phyloP scores from a whole-genome alignment of 2,113 vertebrate species.

The Oncorhynchus tshawytscha region DNA sequence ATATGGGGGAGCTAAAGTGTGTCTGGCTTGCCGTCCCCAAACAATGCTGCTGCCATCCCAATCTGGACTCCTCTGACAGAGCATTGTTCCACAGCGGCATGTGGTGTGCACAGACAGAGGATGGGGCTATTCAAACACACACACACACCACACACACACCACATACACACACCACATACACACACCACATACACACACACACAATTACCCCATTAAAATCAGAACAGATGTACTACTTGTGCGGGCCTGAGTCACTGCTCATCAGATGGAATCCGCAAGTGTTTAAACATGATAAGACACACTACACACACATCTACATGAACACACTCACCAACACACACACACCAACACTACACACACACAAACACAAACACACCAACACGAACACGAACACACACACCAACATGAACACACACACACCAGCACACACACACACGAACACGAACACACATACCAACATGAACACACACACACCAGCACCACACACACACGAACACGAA shows the following conservation, averaged over 20 bases:
- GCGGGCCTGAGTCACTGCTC: slow-evolving; percentile 40
- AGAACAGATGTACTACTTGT: slow-evolving; percentile 46
- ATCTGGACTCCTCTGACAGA: slow-evolving; percentile 85
- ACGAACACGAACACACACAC: too few relatives aligned
- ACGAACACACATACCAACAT: slow-evolving; percentile 7
- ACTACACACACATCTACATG: neutral
- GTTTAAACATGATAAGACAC: neutral
- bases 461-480: slow-evolving; percentile 55
- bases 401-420: neutral
- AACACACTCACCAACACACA: neutral
- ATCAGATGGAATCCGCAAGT: slow-evolving; percentile 23
- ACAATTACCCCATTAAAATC: neutral
- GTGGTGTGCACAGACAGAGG: slow-evolving; percentile 80
- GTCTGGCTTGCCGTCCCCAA: slow-evolving; percentile 88
- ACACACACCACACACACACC: slow-evolving; percentile 21
- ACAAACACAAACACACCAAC: slow-evolving; percentile 30
- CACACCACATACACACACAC: slow-evolving; percentile 44
- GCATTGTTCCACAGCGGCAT: slow-evolving; percentile 82
- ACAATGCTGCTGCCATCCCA: slow-evolving; percentile 93
- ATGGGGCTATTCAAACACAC: slow-evolving; percentile 64
- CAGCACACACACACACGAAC: slow-evolving; percentile 49
- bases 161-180: slow-evolving; percentile 6
- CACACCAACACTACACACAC: slow-evolving; percentile 50
- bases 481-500: slow-evolving; percentile 40
- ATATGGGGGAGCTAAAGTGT: slow-evolving; percentile 78